These are phyloP conservation scores for Pemphigus obesinymphae DNA, from an alignment of 1,140 invertebrate genomes.

Conservation along the genomic window DNA sequence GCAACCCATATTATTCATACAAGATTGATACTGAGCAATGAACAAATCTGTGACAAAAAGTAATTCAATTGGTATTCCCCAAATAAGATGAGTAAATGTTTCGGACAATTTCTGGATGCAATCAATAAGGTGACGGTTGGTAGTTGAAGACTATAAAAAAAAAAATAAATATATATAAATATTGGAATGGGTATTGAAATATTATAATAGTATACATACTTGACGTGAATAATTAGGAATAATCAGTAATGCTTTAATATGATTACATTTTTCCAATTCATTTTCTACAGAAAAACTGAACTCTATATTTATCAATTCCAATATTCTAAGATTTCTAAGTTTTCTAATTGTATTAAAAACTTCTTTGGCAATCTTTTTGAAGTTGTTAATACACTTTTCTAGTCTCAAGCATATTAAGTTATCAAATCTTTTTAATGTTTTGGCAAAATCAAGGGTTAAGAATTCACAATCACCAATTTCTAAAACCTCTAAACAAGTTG, in stretches of 20 bases:
- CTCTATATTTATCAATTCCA: constrained; percentile 77
- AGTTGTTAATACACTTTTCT: constrained; percentile 57
- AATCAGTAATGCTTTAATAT: constrained; percentile 68
- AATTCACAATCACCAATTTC: constrained; percentile 73
- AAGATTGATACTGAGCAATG: constrained; percentile 66
- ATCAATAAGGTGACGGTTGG: constrained; percentile 72
- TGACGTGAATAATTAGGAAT: constrained; percentile 74
- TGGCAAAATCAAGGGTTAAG: constrained; percentile 59
- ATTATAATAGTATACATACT: constrained; percentile 44
- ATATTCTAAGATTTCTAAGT: constrained; percentile 27
- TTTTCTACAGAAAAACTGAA: constrained; percentile 71
- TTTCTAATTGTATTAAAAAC: constrained; percentile 5
- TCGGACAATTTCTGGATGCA: constrained; percentile 65
- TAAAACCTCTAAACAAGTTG: constrained; percentile 63
- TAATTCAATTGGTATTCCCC: constrained; percentile 76
- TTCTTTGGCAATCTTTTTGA: constrained; percentile 52
- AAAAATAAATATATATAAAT: too few relatives aligned
- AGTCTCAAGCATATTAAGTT: constrained; percentile 64
- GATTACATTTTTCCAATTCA: constrained; percentile 63
- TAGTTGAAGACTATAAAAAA: constrained; percentile 65
- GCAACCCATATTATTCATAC: constrained; percentile 53
- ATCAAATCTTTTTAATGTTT: constrained; percentile 57
- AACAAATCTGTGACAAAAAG: constrained; percentile 72
- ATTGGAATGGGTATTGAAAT: not conserved
- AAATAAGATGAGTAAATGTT: constrained; percentile 67